Evolutionary conservation across 2,888 invertebrate species (phyloP).

Genomic region (Alitta virens): DNA sequence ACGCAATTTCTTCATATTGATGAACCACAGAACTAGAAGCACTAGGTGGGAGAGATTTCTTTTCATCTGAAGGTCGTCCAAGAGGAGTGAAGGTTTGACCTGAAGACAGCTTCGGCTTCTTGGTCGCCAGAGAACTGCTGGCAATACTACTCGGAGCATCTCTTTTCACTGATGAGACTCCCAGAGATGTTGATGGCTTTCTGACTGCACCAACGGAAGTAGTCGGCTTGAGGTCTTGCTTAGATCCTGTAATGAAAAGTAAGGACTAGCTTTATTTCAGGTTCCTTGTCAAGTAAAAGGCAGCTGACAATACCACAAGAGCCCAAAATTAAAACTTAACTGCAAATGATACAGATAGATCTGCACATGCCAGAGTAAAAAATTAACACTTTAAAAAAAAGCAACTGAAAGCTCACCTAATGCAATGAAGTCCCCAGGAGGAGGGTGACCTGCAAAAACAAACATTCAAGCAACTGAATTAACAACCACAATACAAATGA

Average conservation of each 20-base stretch:
- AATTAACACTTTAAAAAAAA: too few species aligned
- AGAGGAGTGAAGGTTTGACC: conserved; percentile 45
- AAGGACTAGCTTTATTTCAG: too few species aligned
- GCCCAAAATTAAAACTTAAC: too few species aligned
- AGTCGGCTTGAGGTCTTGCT: neutral
- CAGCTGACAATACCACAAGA: too few species aligned
- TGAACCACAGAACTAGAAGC: conserved; percentile 26
- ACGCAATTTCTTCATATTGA: conserved; percentile 62
- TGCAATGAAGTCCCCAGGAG: conserved; percentile 56
- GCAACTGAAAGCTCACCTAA: conserved; percentile 41
- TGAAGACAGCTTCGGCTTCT: conserved; percentile 53
- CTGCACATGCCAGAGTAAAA: too few species aligned
- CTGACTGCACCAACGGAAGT: neutral
- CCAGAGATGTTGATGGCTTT: neutral
- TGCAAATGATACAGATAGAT: too few species aligned
- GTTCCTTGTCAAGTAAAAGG: too few species aligned
- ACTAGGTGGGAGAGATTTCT: conserved; percentile 37
- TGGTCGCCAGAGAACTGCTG: conserved; percentile 40
- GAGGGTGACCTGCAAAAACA: conserved; percentile 38
- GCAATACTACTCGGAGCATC: conserved; percentile 58
- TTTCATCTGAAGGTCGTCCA: conserved; percentile 27
- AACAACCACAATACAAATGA: too few species aligned
- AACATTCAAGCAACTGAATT: too few species aligned
- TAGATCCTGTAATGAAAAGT: too few species aligned
- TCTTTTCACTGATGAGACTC: conserved; percentile 50